Conservation (phyloP, 2,113 vertebrate genomes). For the Menidia beryllina region DNA sequence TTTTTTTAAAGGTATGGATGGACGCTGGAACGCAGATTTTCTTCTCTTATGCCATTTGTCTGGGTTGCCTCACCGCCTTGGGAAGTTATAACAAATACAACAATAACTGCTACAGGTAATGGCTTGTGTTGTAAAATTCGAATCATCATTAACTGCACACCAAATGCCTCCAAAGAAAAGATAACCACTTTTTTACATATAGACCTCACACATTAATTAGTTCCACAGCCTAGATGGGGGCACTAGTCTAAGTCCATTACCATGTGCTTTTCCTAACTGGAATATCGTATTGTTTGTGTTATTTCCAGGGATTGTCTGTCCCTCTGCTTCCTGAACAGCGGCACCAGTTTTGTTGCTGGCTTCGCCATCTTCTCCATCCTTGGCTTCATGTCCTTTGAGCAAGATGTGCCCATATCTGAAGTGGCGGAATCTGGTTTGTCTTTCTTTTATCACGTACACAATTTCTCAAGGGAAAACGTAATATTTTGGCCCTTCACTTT, state of each 20-base stretch:
- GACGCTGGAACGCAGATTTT: slow-evolving; percentile 98
- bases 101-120: slow-evolving; percentile 97
- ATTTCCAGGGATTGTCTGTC: slow-evolving; percentile 89
- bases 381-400: slow-evolving; percentile 96
- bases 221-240: background rate
- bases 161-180: background rate
- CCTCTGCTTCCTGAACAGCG: slow-evolving; percentile 95
- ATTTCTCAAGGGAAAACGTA: background rate
- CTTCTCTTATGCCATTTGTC: slow-evolving; percentile 95
- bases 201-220: background rate
- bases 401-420: slow-evolving; percentile 92
- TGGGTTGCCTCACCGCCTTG: slow-evolving; percentile 93
- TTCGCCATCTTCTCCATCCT: slow-evolving; percentile 98
- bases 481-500: background rate
- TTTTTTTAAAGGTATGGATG: slow-evolving; percentile 91
- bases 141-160: background rate
- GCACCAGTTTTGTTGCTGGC: slow-evolving; percentile 94
- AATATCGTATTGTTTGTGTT: background rate
- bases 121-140: background rate
- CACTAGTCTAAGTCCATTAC: background rate
- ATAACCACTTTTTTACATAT: background rate
- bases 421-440: slow-evolving; percentile 94
- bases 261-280: background rate
- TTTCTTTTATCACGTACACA: background rate
- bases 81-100: slow-evolving; percentile 98